Percentiles rank a stretch among this genome's conserved stretches.
Evolutionary conservation across 2,888 invertebrate species (phyloP).

Genomic region (Chorisops tibialis): DNA sequence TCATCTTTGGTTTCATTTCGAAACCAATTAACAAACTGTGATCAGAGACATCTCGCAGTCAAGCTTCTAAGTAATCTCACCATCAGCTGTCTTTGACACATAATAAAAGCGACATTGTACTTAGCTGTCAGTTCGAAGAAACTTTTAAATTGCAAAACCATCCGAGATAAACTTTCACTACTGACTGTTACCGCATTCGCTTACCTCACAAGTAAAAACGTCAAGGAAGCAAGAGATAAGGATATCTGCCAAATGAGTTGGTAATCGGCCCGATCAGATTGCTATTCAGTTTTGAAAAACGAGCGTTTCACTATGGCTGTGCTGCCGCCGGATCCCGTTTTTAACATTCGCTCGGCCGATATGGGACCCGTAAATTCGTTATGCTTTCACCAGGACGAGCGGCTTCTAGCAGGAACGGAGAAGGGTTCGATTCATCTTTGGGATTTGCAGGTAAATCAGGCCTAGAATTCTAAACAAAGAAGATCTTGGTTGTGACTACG

Average conservation of each 20-base stretch:
- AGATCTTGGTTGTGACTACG: constrained; percentile 1
- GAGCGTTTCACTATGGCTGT: constrained; percentile 59
- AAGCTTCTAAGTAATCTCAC: neutral
- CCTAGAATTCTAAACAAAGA: neutral
- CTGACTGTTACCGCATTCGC: too few relatives aligned
- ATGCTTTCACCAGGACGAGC: constrained; percentile 65
- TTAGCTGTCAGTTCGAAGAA: too few relatives aligned
- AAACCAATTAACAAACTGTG: too few relatives aligned
- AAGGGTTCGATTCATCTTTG: constrained; percentile 73
- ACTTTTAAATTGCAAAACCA: too few relatives aligned
- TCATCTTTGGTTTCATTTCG: too few relatives aligned
- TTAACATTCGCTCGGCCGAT: constrained; percentile 65
- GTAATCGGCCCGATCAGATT: too few relatives aligned
- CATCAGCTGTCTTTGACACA: constrained; percentile 7
- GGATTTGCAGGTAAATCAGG: constrained; percentile 67
- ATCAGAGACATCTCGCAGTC: too few relatives aligned
- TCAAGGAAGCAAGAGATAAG: too few relatives aligned
- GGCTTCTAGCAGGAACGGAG: constrained; percentile 70
- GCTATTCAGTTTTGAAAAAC: too few relatives aligned
- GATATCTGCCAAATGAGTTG: too few relatives aligned
- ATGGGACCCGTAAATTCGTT: constrained; percentile 71
- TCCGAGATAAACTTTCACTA: too few relatives aligned
- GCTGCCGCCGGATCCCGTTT: constrained; percentile 74
- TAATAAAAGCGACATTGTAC: neutral
- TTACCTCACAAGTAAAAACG: too few relatives aligned